Conservation (phyloP, 2,113 vertebrate genomes). For the Marmota monax region DNA sequence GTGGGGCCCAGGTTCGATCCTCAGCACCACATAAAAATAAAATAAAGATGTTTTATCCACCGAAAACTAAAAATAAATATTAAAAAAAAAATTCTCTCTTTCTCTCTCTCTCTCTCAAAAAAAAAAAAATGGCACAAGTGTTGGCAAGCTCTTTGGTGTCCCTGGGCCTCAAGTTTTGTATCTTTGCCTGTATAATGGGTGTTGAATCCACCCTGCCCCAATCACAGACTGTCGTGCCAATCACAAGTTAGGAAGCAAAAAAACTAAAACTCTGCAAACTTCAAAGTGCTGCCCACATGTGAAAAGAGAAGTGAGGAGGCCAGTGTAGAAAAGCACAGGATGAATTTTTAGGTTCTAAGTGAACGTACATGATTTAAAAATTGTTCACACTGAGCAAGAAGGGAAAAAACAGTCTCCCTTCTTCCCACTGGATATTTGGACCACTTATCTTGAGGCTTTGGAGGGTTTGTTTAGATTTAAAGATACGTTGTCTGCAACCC, state of each 20-base stretch:
- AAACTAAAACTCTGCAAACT: background rate
- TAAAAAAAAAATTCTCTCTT: no score
- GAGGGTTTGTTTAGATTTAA: constrained; percentile 72
- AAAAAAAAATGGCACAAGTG: background rate
- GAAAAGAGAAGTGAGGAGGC: background rate
- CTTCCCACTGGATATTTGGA: background rate
- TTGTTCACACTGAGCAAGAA: background rate
- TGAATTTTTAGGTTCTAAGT: background rate
- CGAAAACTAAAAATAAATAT: no score
- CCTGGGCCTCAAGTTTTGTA: background rate
- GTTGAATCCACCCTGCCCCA: background rate
- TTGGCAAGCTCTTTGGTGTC: background rate
- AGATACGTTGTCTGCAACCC: background rate
- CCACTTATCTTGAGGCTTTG: constrained; percentile 36
- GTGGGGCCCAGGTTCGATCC: no score
- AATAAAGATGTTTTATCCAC: no score
- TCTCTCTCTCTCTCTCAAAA: no score
- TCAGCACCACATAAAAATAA: no score
- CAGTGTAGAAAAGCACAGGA: background rate
- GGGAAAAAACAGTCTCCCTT: background rate
- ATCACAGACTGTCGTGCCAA: background rate
- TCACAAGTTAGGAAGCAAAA: background rate
- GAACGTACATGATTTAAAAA: background rate
- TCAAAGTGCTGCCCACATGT: background rate
- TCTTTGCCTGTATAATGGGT: background rate